Conservation (phyloP, 1,140 invertebrate genomes). For the Hetaerina americana region DNA sequence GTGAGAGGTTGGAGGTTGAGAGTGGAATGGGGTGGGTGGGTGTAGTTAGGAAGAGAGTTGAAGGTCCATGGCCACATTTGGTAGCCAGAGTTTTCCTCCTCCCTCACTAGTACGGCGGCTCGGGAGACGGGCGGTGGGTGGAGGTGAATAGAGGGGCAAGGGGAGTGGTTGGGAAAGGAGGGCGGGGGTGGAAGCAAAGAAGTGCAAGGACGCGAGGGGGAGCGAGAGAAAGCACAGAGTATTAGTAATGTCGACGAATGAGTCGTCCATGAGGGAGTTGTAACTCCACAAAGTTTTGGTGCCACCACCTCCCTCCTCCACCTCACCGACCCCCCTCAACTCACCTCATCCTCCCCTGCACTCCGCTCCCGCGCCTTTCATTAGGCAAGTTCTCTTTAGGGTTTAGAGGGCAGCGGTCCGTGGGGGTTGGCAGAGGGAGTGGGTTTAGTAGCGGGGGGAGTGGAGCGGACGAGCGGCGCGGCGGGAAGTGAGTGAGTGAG, state of each 20-base stretch:
- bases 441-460: neutral
- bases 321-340: no score
- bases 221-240: no score
- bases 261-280: neutral
- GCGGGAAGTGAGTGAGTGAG: neutral
- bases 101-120: no score
- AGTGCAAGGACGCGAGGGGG: neutral
- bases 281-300: neutral
- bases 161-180: no score
- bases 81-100: no score
- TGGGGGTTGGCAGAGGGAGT: neutral
- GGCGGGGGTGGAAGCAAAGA: no score
- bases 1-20: no score
- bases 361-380: neutral
- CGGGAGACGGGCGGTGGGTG: no score
- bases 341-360: neutral
- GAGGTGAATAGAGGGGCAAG: no score
- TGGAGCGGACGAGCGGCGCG: neutral
- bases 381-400: neutral
- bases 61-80: no score
- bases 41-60: no score
- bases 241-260: neutral
- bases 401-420: neutral
- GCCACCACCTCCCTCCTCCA: neutral
- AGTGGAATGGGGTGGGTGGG: no score